Base-by-base conservation (phyloP, 2,888 invertebrate genomes). In the Thyatira batis region DNA sequence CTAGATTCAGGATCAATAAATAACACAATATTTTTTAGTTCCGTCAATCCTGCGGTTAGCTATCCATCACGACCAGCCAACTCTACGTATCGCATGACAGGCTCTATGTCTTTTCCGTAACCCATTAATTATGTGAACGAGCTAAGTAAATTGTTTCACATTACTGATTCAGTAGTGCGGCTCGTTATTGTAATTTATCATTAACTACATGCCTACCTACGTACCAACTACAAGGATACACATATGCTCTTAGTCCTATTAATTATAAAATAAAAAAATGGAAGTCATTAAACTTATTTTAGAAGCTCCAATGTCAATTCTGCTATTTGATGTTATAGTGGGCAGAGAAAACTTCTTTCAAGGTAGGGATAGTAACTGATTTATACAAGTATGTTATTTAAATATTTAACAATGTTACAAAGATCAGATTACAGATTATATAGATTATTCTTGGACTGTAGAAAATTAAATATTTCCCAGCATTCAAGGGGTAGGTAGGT, bases 101-200 rank as follows among this genome's bases (percentile, higher is more conserved):
- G 53, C 45, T 49, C 45, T 49, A 51, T 51, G 49, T 51, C 49
- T 52, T 55, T 57, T 52, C 53, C 54, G 57, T 52, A 57, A 53
- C 21, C 45, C 43, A 54, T 57, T 51, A 51, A 53, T 52, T 44
- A 30, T 30, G n/a, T 13, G 4, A 25, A 23, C 23, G 25, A 46
- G 25, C 13, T 23, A 46, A 39, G 23, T 46, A 46, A 23, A 46
- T 46, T 46, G 45, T 46, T 25, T 13, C 25, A 46, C 45, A 46
- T 46, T 46, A 46, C 45, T 21, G 23, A n/a, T 25, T 25, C 39
- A 39, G 23, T 25, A 25, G 23, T 45, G 45, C 44, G 11, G 45
- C 13, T 46, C 13, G 45, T 25, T 46, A 23, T 13, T 5, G 45
- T 46, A 46, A 46, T 46, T 46, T 46, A 46, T 46, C 25, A 46